A percentile compares a stretch with the other conserved stretches of the same genome.
These are phyloP conservation scores for Onychostruthus taczanowskii DNA, from an alignment of 2,113 vertebrate genomes.

Conservation along the genomic window DNA sequence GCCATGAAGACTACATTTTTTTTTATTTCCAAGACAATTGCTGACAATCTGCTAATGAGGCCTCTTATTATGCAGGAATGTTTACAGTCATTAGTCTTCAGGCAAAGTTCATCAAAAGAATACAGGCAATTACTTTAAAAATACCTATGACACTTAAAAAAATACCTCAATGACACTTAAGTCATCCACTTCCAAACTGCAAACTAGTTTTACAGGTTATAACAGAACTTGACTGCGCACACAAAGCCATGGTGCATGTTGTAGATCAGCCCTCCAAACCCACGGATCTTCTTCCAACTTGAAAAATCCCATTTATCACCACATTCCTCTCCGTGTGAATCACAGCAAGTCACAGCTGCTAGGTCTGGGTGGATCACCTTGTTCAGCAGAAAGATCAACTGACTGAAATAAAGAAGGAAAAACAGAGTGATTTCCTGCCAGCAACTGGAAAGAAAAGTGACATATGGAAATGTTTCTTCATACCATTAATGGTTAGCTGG, in stretches of 20 bases:
- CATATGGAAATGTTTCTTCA: neutral
- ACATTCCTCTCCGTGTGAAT: conserved; percentile 15
- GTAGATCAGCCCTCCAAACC: neutral
- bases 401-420: neutral
- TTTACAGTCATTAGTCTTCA: conserved; percentile 31
- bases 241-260: neutral
- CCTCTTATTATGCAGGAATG: conserved; percentile 31
- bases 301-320: neutral
- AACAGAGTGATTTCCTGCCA: neutral
- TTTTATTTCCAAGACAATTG: neutral
- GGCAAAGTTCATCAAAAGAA: conserved; percentile 47
- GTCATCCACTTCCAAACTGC: neutral
- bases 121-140: conserved; percentile 1
- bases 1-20: neutral
- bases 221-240: neutral
- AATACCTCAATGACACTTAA: neutral
- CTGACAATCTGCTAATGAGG: conserved; percentile 1
- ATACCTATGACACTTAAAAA: neutral
- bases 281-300: neutral
- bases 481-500: neutral
- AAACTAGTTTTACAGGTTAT: neutral
- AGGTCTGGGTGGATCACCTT: conserved; percentile 19
- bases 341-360: conserved; percentile 6
- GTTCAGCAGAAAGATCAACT: neutral
- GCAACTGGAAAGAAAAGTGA: neutral